These are phyloP conservation scores for Coturnix japonica DNA, from an alignment of 2,113 vertebrate genomes.

Conservation along the genomic window DNA sequence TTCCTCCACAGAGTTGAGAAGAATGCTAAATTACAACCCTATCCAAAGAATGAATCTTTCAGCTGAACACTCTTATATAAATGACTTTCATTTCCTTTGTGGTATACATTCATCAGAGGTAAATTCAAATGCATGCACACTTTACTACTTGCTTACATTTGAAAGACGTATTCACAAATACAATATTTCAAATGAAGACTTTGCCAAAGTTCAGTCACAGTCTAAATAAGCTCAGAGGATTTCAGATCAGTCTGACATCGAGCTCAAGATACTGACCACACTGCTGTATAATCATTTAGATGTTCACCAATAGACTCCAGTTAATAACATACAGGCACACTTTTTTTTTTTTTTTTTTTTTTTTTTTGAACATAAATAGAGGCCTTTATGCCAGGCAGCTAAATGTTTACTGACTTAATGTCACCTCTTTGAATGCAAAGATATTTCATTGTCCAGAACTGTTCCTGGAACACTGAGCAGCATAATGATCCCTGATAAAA, in stretches of 20 bases:
- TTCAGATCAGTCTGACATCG: not conserved
- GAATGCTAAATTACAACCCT: not conserved
- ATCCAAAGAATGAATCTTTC: not conserved
- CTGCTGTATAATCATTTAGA: not conserved
- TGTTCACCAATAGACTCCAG: not conserved
- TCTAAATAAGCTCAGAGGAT: not conserved
- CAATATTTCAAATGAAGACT: not conserved
- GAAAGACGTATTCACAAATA: not conserved
- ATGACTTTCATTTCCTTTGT: not conserved
- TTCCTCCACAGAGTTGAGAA: not conserved
- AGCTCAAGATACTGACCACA: not conserved
- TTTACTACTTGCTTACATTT: not conserved
- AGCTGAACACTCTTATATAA: not conserved
- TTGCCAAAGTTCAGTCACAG: not conserved
- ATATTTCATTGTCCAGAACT: slow-evolving; percentile 32
- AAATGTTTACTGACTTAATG: slow-evolving; percentile 12
- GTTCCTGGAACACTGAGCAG: slow-evolving; percentile 37
- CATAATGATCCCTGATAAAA: slow-evolving; percentile 29
- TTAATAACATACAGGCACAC: not conserved
- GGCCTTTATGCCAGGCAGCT: not conserved
- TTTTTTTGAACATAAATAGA: not conserved
- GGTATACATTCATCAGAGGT: not conserved
- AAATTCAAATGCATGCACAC: not conserved
- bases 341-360: not conserved
- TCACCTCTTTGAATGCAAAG: not conserved